Evolutionary conservation across 2,888 invertebrate genomes (phyloP), one percentile per base, ranked within the genome.

Genomic region (Philereme vetulata): DNA sequence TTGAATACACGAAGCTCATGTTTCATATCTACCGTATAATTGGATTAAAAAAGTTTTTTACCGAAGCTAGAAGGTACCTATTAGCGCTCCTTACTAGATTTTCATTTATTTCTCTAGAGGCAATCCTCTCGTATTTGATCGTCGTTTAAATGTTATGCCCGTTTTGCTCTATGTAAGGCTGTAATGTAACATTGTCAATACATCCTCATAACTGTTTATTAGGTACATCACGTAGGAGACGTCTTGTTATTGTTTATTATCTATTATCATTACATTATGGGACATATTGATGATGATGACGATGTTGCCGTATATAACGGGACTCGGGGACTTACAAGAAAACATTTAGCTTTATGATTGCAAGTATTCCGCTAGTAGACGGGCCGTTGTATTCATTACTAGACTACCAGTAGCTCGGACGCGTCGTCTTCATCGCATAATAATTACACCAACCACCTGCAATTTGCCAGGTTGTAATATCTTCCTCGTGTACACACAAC

Each of bases 311-410:
- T 42, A 55, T 70, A 71, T 80, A 78, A 76, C 77, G 77, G 74
- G 60, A 59, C 53, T 45, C 53, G 66, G 68, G 45, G 64, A 75
- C 72, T 77, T 77, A 75, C 71, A 70, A 75, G 75, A 74, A 75
- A 70, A 76, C 75, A 78, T 83, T 81, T 78, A 79, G 79, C 77
- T 77, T 78, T 79, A 81, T 80, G 78, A 82, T 78, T 78, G 77
- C 78, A 61, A 73, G 72, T 77, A 74, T 81, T 73, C 77, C 79
- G 77, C 80, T 80, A 81, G 71, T 68, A 72, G 72, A 58, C 78
- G 66, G 46, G 74, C 75, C 75, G 77, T 76, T 78, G 74, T 74
- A 63, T 78, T 77, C 76, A 80, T 83, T 80, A 80, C 72, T 72
- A 66, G 64, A 71, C 62, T 62, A 71, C 72, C 65, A 72, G 75